phyloP scores from a whole-genome alignment of 2,888 invertebrate genomes.

The Schizaphis graminum region DNA sequence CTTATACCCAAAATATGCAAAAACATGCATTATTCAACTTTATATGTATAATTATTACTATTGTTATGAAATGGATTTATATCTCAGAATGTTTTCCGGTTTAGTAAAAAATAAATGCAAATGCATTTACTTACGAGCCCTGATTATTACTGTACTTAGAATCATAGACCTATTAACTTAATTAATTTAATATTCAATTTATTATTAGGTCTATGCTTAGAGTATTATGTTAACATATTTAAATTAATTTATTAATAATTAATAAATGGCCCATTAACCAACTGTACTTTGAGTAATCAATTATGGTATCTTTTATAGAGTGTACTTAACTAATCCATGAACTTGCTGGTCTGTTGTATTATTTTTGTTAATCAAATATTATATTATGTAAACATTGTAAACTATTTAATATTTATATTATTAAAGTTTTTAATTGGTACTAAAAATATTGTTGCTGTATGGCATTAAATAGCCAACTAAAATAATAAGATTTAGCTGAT shows the following conservation, averaged over 20 bases:
- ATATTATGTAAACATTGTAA: not conserved
- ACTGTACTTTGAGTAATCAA: not conserved
- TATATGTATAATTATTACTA: too few relatives aligned
- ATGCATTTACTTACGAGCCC: too few relatives aligned
- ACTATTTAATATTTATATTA: not conserved
- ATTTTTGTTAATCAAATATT: not conserved
- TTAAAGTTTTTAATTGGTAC: not conserved
- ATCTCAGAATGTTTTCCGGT: too few relatives aligned
- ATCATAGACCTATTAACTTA: too few relatives aligned
- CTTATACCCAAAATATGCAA: too few relatives aligned
- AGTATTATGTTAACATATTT: constrained; percentile 13
- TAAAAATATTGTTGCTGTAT: not conserved
- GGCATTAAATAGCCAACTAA: not conserved
- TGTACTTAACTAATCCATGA: not conserved
- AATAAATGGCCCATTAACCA: not conserved
- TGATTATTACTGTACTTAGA: too few relatives aligned
- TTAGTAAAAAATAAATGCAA: too few relatives aligned
- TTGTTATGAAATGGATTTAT: too few relatives aligned
- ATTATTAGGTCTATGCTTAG: not conserved
- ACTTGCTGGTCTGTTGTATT: not conserved
- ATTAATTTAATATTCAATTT: too few relatives aligned
- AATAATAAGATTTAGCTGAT: not conserved
- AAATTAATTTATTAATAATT: constrained; percentile 2
- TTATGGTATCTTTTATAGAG: not conserved
- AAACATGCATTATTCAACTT: too few relatives aligned